Evolutionary conservation across 2,888 invertebrate genomes (phyloP).

Genomic region (Coelinius sp.): DNA sequence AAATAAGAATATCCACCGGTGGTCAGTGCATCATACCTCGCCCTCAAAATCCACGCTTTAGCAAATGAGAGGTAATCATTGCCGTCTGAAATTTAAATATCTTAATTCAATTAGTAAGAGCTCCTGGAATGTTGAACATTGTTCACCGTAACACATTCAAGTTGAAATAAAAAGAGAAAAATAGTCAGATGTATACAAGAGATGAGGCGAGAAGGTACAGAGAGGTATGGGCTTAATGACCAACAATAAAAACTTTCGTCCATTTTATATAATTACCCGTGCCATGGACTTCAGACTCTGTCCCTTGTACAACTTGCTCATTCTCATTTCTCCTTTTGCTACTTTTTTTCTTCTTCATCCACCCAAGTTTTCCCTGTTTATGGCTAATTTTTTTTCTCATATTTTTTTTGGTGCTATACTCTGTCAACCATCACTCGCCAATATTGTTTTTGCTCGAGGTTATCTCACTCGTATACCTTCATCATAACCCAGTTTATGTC

Average conservation of each 20-base stretch:
- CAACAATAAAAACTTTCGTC: conserved; percentile 48
- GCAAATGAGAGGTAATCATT: conserved; percentile 10
- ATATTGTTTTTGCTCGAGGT: conserved; percentile 7
- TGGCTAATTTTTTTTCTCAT: not conserved
- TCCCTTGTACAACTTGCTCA: conserved; percentile 34
- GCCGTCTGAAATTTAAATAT: conserved; percentile 41
- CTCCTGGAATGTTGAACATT: conserved; percentile 42
- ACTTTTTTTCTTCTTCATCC: not conserved
- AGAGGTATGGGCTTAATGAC: conserved; percentile 31
- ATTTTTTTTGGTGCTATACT: conserved; percentile 10
- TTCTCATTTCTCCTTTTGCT: conserved; percentile 5
- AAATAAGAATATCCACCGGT: not conserved
- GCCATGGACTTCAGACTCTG: conserved; percentile 38
- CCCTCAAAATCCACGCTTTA: not conserved
- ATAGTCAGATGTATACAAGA: conserved; percentile 19
- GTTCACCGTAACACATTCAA: conserved; percentile 16
- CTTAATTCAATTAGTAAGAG: conserved; percentile 48
- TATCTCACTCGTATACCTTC: not conserved
- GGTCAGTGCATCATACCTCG: not conserved
- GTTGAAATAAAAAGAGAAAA: not conserved
- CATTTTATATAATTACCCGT: conserved; percentile 44
- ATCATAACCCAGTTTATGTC: not conserved
- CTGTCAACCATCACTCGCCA: conserved; percentile 26
- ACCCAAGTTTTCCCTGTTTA: conserved; percentile 16
- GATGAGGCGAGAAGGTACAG: conserved; percentile 9